Percentiles rank a stretch among this genome's conserved stretches.
These are phyloP conservation scores for Azorinus chamasolen DNA, from an alignment of 2,888 invertebrate genomes.

Conservation along the genomic window DNA sequence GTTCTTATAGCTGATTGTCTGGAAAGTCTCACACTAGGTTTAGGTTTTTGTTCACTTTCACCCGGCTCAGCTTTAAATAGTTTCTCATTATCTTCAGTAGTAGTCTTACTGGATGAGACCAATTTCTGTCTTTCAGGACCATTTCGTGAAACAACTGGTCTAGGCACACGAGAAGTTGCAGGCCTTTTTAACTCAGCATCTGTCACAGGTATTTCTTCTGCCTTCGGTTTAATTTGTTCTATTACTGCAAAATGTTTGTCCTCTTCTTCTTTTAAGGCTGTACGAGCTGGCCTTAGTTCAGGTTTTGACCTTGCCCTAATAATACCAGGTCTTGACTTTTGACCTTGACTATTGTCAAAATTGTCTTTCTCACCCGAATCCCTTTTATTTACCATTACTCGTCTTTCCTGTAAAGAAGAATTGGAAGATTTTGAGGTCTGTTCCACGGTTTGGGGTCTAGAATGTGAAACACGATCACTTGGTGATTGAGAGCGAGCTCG, in stretches of 20 bases:
- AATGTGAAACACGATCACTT: slow-evolving; percentile 8
- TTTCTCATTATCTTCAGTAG: slow-evolving; percentile 1
- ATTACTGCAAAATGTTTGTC: slow-evolving; percentile 51
- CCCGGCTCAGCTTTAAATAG: neutral
- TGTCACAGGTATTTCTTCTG: neutral
- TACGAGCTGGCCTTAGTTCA: slow-evolving; percentile 22
- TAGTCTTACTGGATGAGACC: neutral
- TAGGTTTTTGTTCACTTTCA: slow-evolving; percentile 20
- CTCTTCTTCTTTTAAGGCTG: slow-evolving; percentile 43
- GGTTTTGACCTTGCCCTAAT: slow-evolving; percentile 59
- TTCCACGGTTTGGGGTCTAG: neutral
- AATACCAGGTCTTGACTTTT: slow-evolving; percentile 28
- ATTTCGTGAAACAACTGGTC: slow-evolving; percentile 23
- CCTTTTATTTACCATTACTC: neutral
- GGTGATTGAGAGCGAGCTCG: slow-evolving; percentile 48
- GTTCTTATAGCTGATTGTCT: slow-evolving; percentile 52
- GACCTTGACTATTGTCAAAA: slow-evolving; percentile 24
- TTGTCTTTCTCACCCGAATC: neutral
- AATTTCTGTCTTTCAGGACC: neutral
- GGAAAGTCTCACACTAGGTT: slow-evolving; percentile 33
- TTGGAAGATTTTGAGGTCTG: neutral
- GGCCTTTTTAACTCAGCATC: slow-evolving; percentile 6
- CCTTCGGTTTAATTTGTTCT: slow-evolving; percentile 20
- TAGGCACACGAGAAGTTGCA: slow-evolving; percentile 28
- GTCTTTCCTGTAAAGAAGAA: slow-evolving; percentile 39